A percentile compares a stretch with the other conserved stretches of the same genome.
Conservation (phyloP, 2,113 vertebrate species). For the Phylloscopus trochilus region DNA sequence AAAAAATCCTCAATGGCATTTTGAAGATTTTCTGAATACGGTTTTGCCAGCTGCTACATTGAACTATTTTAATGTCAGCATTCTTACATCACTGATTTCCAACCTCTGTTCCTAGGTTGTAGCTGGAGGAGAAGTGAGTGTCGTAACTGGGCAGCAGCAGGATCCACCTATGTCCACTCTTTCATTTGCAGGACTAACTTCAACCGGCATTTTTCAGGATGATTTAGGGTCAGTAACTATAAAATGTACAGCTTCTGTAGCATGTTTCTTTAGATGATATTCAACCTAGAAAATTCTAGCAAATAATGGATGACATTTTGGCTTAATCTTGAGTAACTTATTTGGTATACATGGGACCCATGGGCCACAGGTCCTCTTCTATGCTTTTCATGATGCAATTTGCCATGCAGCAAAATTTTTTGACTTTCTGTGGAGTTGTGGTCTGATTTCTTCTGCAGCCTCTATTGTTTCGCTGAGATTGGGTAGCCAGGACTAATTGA, state of each 20-base stretch:
- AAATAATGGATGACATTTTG: not conserved
- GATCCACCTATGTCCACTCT: constrained; percentile 70
- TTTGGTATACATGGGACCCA: not conserved
- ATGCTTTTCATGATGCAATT: not conserved
- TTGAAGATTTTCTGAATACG: not conserved
- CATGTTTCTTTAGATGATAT: not conserved
- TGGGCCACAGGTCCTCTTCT: not conserved
- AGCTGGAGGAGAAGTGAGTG: constrained; percentile 88
- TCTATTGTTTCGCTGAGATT: not conserved
- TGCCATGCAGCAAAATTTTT: not conserved
- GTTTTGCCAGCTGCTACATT: not conserved
- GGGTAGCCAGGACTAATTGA: not conserved
- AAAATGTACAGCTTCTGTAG: not conserved
- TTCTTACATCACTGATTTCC: not conserved
- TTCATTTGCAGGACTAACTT: constrained; percentile 74
- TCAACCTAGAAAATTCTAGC: not conserved
- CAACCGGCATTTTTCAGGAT: constrained; percentile 90
- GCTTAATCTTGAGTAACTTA: not conserved
- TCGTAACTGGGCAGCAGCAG: constrained; percentile 83
- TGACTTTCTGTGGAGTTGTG: not conserved
- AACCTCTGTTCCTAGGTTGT: constrained; percentile 75
- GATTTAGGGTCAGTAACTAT: constrained; percentile 84
- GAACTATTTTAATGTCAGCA: not conserved
- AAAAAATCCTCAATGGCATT: constrained; percentile 25
- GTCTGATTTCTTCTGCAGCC: not conserved